Evolutionary conservation across 2,113 vertebrate genomes (phyloP).

Genomic region (Hydrochoerus hydrochaeris): DNA sequence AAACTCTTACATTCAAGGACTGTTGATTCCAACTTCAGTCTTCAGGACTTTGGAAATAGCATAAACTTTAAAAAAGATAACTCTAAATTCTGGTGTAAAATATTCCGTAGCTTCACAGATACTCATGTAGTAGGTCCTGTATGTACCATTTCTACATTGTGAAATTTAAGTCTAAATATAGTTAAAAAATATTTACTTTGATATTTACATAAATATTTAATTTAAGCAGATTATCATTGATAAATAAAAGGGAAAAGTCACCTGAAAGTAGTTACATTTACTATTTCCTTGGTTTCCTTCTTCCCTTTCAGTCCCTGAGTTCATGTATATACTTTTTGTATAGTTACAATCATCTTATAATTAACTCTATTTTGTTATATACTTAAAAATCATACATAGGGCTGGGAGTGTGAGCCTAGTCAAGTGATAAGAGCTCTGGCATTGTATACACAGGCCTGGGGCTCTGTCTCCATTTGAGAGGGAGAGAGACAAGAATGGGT

Average conservation of each 20-base stretch:
- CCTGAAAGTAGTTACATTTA: neutral
- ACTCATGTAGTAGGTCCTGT: neutral
- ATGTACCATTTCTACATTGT: neutral
- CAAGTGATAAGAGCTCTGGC: neutral
- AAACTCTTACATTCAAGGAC: neutral
- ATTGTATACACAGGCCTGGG: neutral
- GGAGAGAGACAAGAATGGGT: neutral
- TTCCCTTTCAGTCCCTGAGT: neutral
- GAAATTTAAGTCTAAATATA: constrained; percentile 7
- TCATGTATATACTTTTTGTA: neutral
- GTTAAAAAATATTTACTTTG: constrained; percentile 39
- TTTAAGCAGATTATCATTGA: constrained; percentile 11
- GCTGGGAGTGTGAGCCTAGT: neutral
- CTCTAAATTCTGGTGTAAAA: constrained; percentile 34
- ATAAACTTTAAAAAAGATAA: constrained; percentile 13
- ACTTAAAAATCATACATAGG: neutral
- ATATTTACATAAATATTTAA: constrained; percentile 37
- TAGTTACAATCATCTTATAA: neutral
- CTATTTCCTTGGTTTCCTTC: constrained; percentile 1
- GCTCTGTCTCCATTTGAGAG: neutral
- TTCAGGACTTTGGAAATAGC: neutral
- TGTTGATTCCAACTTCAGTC: neutral
- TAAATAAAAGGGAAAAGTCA: neutral
- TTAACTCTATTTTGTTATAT: constrained; percentile 34
- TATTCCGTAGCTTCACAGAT: neutral